A percentile compares a stretch with the other conserved stretches of the same genome.
These are phyloP conservation scores for Rhinolophus ferrumequinum DNA, from an alignment of 2,113 vertebrate species.

Conservation along the genomic window DNA sequence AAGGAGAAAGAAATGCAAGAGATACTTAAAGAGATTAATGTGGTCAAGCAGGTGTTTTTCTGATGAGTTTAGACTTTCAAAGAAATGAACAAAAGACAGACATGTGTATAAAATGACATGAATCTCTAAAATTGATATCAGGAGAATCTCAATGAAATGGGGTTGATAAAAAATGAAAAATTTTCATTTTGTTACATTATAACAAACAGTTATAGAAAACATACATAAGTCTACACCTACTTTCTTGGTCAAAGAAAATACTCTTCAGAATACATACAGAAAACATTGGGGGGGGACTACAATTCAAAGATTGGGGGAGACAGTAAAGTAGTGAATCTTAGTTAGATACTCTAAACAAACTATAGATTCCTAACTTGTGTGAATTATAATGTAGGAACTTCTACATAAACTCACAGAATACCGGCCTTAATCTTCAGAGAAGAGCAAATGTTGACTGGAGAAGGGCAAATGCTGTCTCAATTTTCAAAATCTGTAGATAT, in stretches of 20 bases:
- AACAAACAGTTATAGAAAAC: not conserved
- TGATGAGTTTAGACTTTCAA: not conserved
- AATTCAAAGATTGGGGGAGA: not conserved
- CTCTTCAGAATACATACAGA: not conserved
- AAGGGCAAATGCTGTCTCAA: not conserved
- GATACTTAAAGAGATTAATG: not conserved
- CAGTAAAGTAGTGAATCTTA: not conserved
- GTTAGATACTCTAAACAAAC: not conserved
- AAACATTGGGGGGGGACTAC: not conserved
- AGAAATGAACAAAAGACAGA: not conserved
- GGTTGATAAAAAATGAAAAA: not conserved
- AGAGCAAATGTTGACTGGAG: not conserved
- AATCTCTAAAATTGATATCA: constrained; percentile 7
- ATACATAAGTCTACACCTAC: not conserved
- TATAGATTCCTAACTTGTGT: not conserved
- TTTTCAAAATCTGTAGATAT: not conserved
- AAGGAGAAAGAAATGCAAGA: not conserved
- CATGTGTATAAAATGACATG: not conserved
- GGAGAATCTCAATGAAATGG: not conserved
- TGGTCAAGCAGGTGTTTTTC: not conserved
- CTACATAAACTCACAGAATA: not conserved
- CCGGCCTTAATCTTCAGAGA: not conserved
- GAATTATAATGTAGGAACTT: not conserved
- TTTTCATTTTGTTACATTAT: not conserved
- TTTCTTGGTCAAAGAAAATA: not conserved